These are phyloP conservation scores for Ictalurus furcatus DNA, from an alignment of 2,113 vertebrate genomes.

Conservation along the genomic window DNA sequence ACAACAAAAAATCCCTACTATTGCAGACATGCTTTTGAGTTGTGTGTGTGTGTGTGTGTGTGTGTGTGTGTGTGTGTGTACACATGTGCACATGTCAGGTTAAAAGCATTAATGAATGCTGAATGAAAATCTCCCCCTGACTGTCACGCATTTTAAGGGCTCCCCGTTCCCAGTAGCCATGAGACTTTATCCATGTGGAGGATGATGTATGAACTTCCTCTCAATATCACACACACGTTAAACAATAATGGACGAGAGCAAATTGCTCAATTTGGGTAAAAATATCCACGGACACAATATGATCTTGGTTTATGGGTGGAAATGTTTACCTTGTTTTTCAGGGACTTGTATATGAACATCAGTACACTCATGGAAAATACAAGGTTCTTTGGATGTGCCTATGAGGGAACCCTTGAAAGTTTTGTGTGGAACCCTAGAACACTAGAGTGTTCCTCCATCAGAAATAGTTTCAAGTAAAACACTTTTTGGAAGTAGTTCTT, in stretches of 20 bases:
- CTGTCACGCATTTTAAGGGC: constrained; percentile 39
- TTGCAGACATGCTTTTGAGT: background rate
- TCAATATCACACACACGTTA: constrained; percentile 51
- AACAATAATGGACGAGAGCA: constrained; percentile 50
- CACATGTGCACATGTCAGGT: background rate
- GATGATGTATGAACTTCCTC: constrained; percentile 54
- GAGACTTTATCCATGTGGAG: constrained; percentile 35
- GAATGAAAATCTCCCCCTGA: constrained; percentile 42
- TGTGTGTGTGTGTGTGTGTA: background rate
- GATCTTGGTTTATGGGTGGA: background rate
- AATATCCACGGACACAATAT: constrained; percentile 16
- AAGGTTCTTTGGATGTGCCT: background rate
- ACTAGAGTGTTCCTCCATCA: background rate
- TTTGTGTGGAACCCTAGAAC: background rate
- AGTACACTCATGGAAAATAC: background rate
- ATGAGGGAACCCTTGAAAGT: background rate
- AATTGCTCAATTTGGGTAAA: constrained; percentile 52
- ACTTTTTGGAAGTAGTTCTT: background rate
- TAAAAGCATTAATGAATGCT: constrained; percentile 43
- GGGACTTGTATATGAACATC: background rate
- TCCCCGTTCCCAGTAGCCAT: background rate
- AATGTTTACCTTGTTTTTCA: background rate
- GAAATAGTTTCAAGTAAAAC: background rate
- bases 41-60: background rate
- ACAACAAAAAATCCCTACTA: background rate